Evolutionary conservation across 2,888 invertebrate genomes (phyloP), one percentile per base, ranked within the genome.

Genomic region (Polydrusus cervinus): DNA sequence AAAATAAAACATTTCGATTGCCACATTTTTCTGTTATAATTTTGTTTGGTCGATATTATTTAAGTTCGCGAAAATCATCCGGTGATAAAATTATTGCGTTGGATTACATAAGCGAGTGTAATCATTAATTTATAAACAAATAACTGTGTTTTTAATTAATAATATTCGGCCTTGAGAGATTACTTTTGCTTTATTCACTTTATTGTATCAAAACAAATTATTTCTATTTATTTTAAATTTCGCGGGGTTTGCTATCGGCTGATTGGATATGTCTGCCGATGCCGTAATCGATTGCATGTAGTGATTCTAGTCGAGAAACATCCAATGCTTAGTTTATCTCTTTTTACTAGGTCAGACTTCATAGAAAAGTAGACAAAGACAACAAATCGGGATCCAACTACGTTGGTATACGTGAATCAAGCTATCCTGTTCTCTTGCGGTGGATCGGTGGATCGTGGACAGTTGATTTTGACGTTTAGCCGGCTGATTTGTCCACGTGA

Each of bases 401-500:
- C n/a, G n/a, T n/a, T n/a, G n/a, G n/a, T n/a, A n/a, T n/a, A n/a
- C n/a, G n/a, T n/a, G n/a, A n/a, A n/a, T n/a, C n/a, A n/a, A n/a
- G n/a, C n/a, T n/a, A n/a, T n/a, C n/a, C n/a, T n/a, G n/a, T n/a
- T n/a, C n/a, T n/a, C n/a, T n/a, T n/a, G n/a, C n/a, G 10, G 10
- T 9, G 9, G 34, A 34, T 34, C 34, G 10, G 9, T 34, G 3
- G 1, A 34, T 34, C 1, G 34, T 8, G 34, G 38, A 60, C 38
- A 60, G 25, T 30, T 53, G 51, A 18, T 62, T 68, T 73, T 62
- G 69, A 73, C 61, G 30, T 53, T 45, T 25, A 14, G 73, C 82
- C 83, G 82, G 82, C 82, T 82, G 82, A 82, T 85, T 85, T 77
- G 85, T 84, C 84, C 86, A 86, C 85, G 86, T 85, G 85, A 85